phyloP scores from a whole-genome alignment of 2,888 invertebrate species.

The Harpalus rubripes region DNA sequence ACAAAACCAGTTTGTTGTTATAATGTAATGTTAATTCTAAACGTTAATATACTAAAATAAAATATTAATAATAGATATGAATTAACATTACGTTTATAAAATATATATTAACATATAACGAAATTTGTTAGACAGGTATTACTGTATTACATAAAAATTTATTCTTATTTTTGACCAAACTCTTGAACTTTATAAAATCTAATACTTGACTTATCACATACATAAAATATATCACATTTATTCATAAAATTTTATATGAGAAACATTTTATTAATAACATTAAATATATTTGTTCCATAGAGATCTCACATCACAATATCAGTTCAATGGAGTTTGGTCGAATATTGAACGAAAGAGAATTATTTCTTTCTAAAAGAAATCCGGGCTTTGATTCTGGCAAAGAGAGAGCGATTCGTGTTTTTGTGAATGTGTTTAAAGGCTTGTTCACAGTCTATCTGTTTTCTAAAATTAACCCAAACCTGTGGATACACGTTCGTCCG shows the following conservation, averaged over 20 bases:
- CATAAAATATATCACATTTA: slow-evolving; percentile 32
- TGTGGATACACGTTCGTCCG: slow-evolving; percentile 70
- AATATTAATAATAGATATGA: neutral
- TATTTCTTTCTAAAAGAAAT: slow-evolving; percentile 8
- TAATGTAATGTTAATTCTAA: slow-evolving; percentile 5
- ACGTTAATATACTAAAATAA: neutral
- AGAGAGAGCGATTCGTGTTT: slow-evolving; percentile 3
- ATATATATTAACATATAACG: slow-evolving; percentile 16
- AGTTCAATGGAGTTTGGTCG: neutral
- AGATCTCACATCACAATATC: neutral
- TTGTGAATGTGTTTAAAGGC: slow-evolving; percentile 11
- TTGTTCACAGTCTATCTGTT: slow-evolving; percentile 31
- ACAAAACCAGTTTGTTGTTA: neutral
- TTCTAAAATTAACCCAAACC: slow-evolving; percentile 61
- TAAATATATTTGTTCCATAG: neutral
- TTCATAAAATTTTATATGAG: neutral
- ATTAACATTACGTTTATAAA: slow-evolving; percentile 23
- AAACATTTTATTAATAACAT: neutral
- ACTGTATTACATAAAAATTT: slow-evolving; percentile 30
- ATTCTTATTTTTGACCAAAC: neutral
- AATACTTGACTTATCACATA: slow-evolving; percentile 53
- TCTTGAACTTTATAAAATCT: neutral
- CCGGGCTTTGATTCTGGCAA: slow-evolving; percentile 12
- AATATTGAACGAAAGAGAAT: neutral
- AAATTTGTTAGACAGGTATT: slow-evolving; percentile 22